A percentile compares a stretch with the other conserved stretches of the same genome.
Conservation (phyloP, 1,140 invertebrate genomes). For the Potamilus streckersoni region DNA sequence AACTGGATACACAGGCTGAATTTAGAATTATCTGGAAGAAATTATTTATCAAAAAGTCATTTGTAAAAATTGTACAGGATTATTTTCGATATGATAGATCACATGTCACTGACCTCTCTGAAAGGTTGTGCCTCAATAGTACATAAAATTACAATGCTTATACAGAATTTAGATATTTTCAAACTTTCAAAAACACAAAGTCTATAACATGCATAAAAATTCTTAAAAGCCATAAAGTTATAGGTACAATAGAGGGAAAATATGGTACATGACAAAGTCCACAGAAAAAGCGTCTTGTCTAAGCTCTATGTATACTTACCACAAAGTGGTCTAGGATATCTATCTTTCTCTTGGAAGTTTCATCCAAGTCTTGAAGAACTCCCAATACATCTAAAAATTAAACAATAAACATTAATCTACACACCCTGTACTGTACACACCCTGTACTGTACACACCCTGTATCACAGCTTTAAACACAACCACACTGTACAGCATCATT, state of each 20-base stretch:
- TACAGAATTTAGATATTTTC: background rate
- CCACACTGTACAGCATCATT: background rate
- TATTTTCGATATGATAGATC: too few relatives aligned
- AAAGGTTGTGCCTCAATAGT: background rate
- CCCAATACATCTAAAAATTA: constrained; percentile 73
- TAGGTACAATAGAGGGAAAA: background rate
- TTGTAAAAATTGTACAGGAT: too few relatives aligned
- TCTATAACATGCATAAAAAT: background rate
- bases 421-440: background rate
- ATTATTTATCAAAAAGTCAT: too few relatives aligned
- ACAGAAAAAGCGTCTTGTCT: background rate
- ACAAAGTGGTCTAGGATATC: constrained; percentile 76
- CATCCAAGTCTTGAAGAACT: constrained; percentile 80
- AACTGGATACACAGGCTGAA: too few relatives aligned
- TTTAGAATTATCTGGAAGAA: too few relatives aligned
- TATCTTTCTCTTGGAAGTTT: constrained; percentile 77
- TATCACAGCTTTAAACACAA: background rate
- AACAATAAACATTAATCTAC: constrained; percentile 12
- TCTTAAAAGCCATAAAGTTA: background rate
- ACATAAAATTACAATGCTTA: background rate
- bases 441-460: background rate
- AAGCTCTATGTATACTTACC: constrained; percentile 65
- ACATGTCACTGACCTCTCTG: too few relatives aligned
- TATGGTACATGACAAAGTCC: background rate
- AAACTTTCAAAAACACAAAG: background rate